phyloP scores from a whole-genome alignment of 2,113 vertebrate species.

The Halichoerus grypus region DNA sequence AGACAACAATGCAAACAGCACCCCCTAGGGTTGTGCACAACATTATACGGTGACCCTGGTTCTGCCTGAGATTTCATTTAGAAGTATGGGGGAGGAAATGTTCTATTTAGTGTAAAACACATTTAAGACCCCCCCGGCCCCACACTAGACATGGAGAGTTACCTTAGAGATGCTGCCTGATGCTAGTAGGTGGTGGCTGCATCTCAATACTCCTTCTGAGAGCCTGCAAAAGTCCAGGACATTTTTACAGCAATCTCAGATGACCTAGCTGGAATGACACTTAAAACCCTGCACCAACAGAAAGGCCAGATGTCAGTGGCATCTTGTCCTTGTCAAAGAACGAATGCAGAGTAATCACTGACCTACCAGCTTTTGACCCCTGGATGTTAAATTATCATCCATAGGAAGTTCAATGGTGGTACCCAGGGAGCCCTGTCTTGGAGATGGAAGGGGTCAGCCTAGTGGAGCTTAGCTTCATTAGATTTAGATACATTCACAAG shows the following conservation, averaged over 20 bases:
- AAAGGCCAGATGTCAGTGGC: neutral
- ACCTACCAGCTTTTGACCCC: neutral
- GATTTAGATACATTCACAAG: neutral
- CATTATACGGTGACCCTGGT: neutral
- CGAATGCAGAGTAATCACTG: neutral
- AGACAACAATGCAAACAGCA: neutral
- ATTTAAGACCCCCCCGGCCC: neutral
- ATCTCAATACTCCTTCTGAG: neutral
- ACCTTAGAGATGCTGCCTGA: neutral
- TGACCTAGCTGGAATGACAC: slow-evolving; percentile 14
- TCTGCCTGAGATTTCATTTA: neutral
- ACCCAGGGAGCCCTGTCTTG: neutral
- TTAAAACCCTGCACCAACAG: neutral
- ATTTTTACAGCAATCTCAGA: neutral
- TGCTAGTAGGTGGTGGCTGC: neutral
- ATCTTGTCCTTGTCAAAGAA: slow-evolving; percentile 27
- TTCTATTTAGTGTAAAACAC: neutral
- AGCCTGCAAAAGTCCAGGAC: neutral
- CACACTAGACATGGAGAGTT: neutral
- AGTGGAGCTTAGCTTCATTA: neutral
- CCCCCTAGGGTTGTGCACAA: neutral
- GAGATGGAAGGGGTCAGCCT: neutral
- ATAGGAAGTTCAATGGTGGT: neutral
- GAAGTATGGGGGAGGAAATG: neutral
- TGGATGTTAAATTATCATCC: neutral